phyloP scores from a whole-genome alignment of 2,113 vertebrate genomes.

The Theristicus caerulescens region DNA sequence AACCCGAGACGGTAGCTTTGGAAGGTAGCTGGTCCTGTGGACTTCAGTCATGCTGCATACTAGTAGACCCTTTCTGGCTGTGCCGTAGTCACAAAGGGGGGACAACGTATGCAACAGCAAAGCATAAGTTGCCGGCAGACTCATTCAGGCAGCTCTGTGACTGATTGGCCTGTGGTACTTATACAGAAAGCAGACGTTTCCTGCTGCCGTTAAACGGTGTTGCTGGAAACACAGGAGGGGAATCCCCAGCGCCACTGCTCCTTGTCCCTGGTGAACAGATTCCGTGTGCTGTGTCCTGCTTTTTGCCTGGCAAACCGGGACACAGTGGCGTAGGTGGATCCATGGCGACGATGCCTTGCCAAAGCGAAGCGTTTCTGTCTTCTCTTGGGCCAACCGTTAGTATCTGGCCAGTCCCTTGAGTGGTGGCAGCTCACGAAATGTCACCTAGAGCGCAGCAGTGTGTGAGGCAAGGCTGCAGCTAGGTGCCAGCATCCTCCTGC shows the following conservation, averaged over 20 bases:
- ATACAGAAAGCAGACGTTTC: neutral
- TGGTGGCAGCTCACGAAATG: neutral
- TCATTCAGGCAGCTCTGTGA: neutral
- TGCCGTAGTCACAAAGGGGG: conserved; percentile 25
- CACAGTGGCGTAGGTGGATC: no score
- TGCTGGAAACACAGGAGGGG: neutral
- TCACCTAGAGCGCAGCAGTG: neutral
- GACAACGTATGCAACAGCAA: conserved; percentile 34
- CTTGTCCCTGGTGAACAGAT: neutral
- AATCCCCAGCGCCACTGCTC: neutral
- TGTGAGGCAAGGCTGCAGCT: neutral
- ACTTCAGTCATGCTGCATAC: neutral
- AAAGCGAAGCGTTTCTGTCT: accelerated
- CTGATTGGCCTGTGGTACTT: neutral
- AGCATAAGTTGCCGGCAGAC: neutral
- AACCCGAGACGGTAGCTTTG: neutral
- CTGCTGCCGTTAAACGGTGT: neutral
- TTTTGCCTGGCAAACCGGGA: neutral
- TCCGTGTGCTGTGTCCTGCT: neutral
- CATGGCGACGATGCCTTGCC: accelerated
- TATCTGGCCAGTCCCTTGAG: neutral
- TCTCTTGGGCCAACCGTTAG: neutral
- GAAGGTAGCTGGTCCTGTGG: accelerated
- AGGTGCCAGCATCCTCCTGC: neutral
- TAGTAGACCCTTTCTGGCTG: conserved; percentile 34